Conservation (phyloP, 2,797 vertebrate species). For the Pseudochaenichthys georgianus region DNA sequence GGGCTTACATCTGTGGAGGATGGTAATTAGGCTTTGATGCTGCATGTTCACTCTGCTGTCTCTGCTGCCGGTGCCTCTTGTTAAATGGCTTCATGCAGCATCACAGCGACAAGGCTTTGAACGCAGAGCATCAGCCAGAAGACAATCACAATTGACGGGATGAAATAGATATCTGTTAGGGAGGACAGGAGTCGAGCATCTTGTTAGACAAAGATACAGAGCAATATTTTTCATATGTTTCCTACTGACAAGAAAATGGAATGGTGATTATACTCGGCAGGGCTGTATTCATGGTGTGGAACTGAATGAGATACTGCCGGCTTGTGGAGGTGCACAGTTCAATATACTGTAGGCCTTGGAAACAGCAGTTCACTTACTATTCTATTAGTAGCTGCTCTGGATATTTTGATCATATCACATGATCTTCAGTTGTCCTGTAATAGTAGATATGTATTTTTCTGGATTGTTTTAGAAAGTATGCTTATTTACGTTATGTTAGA, state of each 20-base stretch:
- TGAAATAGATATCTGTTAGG: conserved; percentile 9
- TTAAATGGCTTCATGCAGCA: conserved; percentile 37
- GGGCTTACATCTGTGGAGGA: conserved; percentile 40
- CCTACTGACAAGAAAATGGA: background rate
- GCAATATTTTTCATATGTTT: background rate
- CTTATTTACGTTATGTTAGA: background rate
- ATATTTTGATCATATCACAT: background rate
- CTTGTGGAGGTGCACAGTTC: background rate
- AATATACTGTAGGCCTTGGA: background rate
- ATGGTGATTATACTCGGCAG: background rate
- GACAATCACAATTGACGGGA: conserved; percentile 31
- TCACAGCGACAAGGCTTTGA: conserved; percentile 44
- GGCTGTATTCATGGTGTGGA: too few relatives aligned
- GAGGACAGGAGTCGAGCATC: conserved; percentile 14
- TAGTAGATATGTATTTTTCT: background rate
- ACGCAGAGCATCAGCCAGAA: conserved; percentile 18
- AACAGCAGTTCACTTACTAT: background rate
- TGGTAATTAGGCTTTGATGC: conserved; percentile 58
- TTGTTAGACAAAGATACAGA: background rate
- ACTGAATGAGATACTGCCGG: background rate
- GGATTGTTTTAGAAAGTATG: background rate
- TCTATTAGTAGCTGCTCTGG: background rate
- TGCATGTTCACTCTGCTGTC: conserved; percentile 17
- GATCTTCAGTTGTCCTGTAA: background rate
- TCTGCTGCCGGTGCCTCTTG: conserved; percentile 16